Evolutionary conservation across 2,113 vertebrate species (phyloP), one percentile per base, ranked within the genome.

Genomic region (Ailuropoda melanoleuca): DNA sequence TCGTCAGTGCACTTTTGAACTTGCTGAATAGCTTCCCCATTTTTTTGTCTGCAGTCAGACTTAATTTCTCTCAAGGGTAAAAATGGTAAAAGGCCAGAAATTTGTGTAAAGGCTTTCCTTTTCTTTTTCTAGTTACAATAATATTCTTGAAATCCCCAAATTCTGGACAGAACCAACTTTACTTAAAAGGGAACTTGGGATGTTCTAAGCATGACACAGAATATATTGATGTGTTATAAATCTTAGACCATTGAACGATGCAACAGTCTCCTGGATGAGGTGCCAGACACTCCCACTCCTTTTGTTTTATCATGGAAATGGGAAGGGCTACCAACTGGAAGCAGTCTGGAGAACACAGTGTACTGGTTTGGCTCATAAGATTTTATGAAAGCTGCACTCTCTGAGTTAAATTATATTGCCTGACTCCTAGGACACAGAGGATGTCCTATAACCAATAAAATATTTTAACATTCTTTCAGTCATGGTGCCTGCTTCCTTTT

Each of bases 381-480:
- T 80, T 87, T 94, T 90, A 93, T 95, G 93, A 85, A 88, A 92
- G 56, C 82, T 82, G 43, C 26, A 29, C 58, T 91, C 56, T 88
- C 56, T 50, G 84, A 92, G 93, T 90, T 96, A 92, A 92, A 93
- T 94, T 90, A 84, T 84, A 55, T 80, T 90, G 83, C 48, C 95
- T 68, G 68, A 90, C 55, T 96, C 70, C 26, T 39, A 87, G 74
- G 60, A 68, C 93, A 83, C 66, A 86, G 83, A 96, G 74, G 55
- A 48, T 74, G 53, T 50, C 87, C 68, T 56, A 64, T 68, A 93
- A 55, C 75, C 85, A 88, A 80, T 94, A 93, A 93, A 95, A 82
- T 82, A 31, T 82, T 68, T 58, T 95, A 93, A 94, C 48, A 39
- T 94, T 87, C 70, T 83, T 90, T 92, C 80, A 80, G 83, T 84